phyloP scores from a whole-genome alignment of 2,797 vertebrate species.

The Acanthornis magna region DNA sequence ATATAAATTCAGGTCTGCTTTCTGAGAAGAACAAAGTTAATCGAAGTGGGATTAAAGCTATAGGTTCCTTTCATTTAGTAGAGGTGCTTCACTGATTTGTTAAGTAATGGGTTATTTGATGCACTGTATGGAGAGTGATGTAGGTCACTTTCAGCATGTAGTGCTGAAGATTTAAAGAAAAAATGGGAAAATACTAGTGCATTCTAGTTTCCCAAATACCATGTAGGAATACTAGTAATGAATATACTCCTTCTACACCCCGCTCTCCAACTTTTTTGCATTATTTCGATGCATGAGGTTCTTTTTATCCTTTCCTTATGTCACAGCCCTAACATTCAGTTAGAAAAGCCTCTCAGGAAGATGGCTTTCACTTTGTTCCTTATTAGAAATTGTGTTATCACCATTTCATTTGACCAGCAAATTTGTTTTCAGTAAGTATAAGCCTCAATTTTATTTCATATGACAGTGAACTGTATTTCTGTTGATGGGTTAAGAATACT shows the following conservation, averaged over 20 bases:
- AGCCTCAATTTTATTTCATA: neutral
- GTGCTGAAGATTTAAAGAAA: constrained; percentile 11
- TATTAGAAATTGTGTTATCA: neutral
- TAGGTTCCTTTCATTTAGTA: constrained; percentile 71
- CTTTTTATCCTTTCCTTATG: neutral
- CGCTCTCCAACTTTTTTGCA: neutral
- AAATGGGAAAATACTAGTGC: neutral
- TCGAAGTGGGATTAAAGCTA: constrained; percentile 72
- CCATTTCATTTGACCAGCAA: neutral
- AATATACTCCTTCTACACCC: neutral
- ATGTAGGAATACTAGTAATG: neutral
- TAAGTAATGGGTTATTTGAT: constrained; percentile 76
- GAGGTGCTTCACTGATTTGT: constrained; percentile 75
- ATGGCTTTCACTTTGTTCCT: neutral
- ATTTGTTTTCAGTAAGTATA: neutral
- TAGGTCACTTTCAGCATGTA: constrained; percentile 68
- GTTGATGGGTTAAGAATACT: neutral
- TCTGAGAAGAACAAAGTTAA: constrained; percentile 71
- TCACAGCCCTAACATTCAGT: neutral
- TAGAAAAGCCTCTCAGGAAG: neutral
- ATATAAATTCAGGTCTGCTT: constrained; percentile 75
- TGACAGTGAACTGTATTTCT: neutral
- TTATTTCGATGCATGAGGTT: neutral
- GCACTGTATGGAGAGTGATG: constrained; percentile 65
- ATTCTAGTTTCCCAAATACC: neutral